Evolutionary conservation across 2,888 invertebrate species (phyloP), one percentile per base, ranked within the genome.

Genomic region (Cyrtodaria siliqua): DNA sequence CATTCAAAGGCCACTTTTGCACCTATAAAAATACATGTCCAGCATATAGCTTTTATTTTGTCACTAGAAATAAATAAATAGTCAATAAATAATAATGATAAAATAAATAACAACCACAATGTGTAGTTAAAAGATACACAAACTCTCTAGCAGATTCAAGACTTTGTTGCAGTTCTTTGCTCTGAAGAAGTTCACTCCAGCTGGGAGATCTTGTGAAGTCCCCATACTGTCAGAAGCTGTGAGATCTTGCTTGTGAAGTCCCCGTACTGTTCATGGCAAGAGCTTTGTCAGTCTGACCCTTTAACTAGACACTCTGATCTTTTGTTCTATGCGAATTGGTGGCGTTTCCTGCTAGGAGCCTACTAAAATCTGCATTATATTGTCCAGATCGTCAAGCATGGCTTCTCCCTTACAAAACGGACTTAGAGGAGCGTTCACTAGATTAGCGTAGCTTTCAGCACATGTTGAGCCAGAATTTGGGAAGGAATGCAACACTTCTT

Each of bases 361-460:
- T 91, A 96, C 95, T 92, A 96, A 94, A 90, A 95, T 95, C 92
- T 95, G 95, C 95, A 95, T 95, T 92, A 95, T 95, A 91, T 95
- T 95, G 88, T 94, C 94, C 91, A 94, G 93, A 83, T 94, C 94
- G 82, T 94, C 94, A 49, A 94, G 93, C 59, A 92, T 91, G 78
- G 93, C 91, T 60, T 92, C 91, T 26, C 79, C 79, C 79, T 86
- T 87, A 75, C 87, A 88, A 49, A 82, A 84, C 2, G 85, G 81
- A 49, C 70, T 79, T 69, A 82, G 66, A 24, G 61, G 66, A 24
- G 84, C 76, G 57, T 76, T 77, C 20, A 79, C 60, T 18, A 87
- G 69, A 44, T 83, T 81, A 70, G 86, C 67, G 50, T 77, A 84
- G 62, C 75, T 67, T 56, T 85, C 85, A 66, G 62, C 61, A 49